These are phyloP conservation scores for Myripristis jacobus DNA, from an alignment of 2,797 vertebrate species.

Conservation along the genomic window DNA sequence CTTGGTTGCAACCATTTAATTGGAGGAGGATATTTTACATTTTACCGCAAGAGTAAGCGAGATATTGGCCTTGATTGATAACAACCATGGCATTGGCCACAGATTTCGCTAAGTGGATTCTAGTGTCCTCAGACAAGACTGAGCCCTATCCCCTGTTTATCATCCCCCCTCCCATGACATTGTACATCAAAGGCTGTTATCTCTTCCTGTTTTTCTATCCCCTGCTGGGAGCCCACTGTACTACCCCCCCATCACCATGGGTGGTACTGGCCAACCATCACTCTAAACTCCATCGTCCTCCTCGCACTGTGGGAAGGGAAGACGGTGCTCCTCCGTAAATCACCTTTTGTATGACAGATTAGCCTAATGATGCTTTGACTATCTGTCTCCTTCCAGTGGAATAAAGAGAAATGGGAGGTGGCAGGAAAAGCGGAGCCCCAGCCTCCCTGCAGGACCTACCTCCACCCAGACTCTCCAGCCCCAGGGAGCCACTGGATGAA, in stretches of 20 bases:
- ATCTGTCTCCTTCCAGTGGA: slow-evolving; percentile 85
- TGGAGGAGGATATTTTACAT: background rate
- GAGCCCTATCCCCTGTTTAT: slow-evolving; percentile 57
- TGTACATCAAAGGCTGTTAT: slow-evolving; percentile 85
- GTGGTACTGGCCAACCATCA: slow-evolving; percentile 63
- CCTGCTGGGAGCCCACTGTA: slow-evolving; percentile 79
- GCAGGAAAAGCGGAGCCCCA: slow-evolving; percentile 94
- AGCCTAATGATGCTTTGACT: slow-evolving; percentile 25
- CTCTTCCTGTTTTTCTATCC: slow-evolving; percentile 88
- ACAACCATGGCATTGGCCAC: slow-evolving; percentile 30
- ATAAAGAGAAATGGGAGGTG: slow-evolving; percentile 94
- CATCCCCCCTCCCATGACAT: slow-evolving; percentile 57
- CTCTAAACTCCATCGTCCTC: slow-evolving; percentile 42
- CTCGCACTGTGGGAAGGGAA: slow-evolving; percentile 49
- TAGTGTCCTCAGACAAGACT: slow-evolving; percentile 56
- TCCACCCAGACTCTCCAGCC: slow-evolving; percentile 93
- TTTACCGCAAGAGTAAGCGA: background rate
- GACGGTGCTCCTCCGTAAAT: slow-evolving; percentile 37
- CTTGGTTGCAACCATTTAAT: no score
- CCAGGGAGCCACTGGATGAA: slow-evolving; percentile 96
- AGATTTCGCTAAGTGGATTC: slow-evolving; percentile 32
- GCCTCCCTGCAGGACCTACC: slow-evolving; percentile 90
- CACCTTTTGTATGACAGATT: slow-evolving; percentile 32
- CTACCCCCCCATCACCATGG: slow-evolving; percentile 73
- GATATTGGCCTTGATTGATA: slow-evolving; percentile 4